Base-by-base conservation (phyloP, 1,140 invertebrate species). In the Sarcophaga peregrina region DNA sequence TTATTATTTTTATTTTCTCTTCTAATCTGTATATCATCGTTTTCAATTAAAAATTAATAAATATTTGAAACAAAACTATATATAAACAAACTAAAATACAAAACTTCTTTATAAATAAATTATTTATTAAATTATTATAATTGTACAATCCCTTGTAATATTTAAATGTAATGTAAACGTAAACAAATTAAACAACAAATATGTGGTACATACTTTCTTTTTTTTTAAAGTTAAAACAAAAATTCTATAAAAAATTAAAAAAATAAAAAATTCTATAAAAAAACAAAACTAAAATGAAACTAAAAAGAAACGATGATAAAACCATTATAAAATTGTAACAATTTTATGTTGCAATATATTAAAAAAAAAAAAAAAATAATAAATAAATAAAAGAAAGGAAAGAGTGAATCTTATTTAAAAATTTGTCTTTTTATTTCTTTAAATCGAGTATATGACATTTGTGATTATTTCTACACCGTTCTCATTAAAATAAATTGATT, bases 261-360 rank as follows among this genome's bases (percentile, higher is more conserved):
- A n/a, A n/a, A n/a, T n/a, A n/a, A n/a, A n/a, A n/a, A n/a, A n/a
- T n/a, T n/a, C n/a, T n/a, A n/a, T n/a, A n/a, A n/a, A n/a, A n/a
- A n/a, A n/a, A n/a, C n/a, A n/a, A n/a, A n/a, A n/a, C 54, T 75
- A 6, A 47, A 76, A 76, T 11, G n/a, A 58, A 58, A 58, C 52
- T 17, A 7, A 50, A 50, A 78, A 5, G 86, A 85, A 80, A 83
- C 76, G 47, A 81, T 82, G 45, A 81, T 58, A 17, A 80, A 9
- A 81, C 37, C 11, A 46, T 68, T 50, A 45, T 54, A 81, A 86
- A 87, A 86, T 74, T 75, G 72, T 87, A 84, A 87, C 85, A 86
- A 88, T 86, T 88, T 84, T 87, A 88, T 85, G 86, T 85, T 82
- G 83, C 85, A 85, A 87, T 86, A 84, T 50, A 58, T 58, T 62